Evolutionary conservation across 2,113 vertebrate genomes (phyloP), one percentile per base, ranked within the genome.

Genomic region (Halichoeres trimaculatus): DNA sequence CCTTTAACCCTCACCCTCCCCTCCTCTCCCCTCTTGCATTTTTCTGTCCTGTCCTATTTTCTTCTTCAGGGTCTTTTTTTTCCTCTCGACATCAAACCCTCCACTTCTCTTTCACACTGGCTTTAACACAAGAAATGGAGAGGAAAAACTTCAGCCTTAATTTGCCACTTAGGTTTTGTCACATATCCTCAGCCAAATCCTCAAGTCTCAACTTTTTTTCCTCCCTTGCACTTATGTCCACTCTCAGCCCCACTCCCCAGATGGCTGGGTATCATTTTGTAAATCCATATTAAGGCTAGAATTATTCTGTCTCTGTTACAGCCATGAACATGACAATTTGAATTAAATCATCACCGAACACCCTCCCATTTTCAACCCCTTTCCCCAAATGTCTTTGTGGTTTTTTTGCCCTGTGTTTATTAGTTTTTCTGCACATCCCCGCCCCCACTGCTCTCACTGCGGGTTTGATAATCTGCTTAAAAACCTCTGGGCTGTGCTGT

Each of bases 381-480:
- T 47, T 26, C 64, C 41, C 19, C 54, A 65, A 70, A 80, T 23
- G 50, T 87, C 75, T 84, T 78, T 88, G 74, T 80, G 53, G 24
- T 22, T 10, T 43, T 41, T 76, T 66, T 30, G 40, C 54, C 58
- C 73, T 20, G 35, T 73, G 50, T 77, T 81, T 81, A 85, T 86
- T 85, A 84, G 58, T 77, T 74, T 71, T 50, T 5, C 2, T 35
- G 56, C 55, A 4, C 30, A 2, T 50, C 58, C 58, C 30, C n/a
- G 7, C 69, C 56, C 78, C 66, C 72, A 53, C 56, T 10, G 4
- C 8, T 60, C 55, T 75, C 72, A 40, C 76, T 3, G 23, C 13
- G 26, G 69, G 57, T 74, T 83, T 13, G 24, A 87, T 90, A 89
- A 88, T 89, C 87, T 86, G 62, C 88, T 89, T 87, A 85, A 85